Base-by-base conservation (phyloP, 2,888 invertebrate genomes). In the Cryptops parisi region DNA sequence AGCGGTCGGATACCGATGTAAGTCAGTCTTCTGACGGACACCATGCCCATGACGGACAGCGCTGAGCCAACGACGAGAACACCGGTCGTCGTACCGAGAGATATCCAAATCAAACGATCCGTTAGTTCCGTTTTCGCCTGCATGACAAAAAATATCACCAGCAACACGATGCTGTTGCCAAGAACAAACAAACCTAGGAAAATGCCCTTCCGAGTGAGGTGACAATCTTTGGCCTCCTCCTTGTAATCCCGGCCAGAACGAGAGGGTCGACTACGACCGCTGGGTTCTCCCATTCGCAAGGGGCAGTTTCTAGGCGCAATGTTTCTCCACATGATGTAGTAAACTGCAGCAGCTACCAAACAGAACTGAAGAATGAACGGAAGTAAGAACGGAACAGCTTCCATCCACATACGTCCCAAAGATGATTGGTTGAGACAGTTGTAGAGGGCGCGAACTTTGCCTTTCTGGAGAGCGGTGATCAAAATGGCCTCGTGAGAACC, bases 251-350 rank as follows among this genome's bases (percentile, higher is more conserved):
- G 52, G 47, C 21, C 17, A 24, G 40, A 22, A 17, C 19, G 40
- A 25, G 15, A 24, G 24, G 24, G 2, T 12, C 23, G n/a, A 39
- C 19, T 24, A 33, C 26, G 21, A 3, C 15, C 23, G 3, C 3
- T 12, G n/a, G 5, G 2, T 3, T 33, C 15, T 33, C 15, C 38
- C 6, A 12, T 9, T 2, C 25, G 23, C 6, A 22, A 21, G n/a
- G 12, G 5, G 6, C 23, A n/a, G 3, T 17, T 6, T 17, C 19
- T 43, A 15, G 21, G n/a, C 24, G 49, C 54, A 21, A 74, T 74
- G 58, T 74, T 73, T 54, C 70, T 71, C 56, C 75, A 75, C 71
- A 75, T 74, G 38, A 75, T 71, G 60, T 73, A 75, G 1, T 74
- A 74, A 52, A 75, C 74, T 1, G 74, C 74, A 1, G 75, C 75